Base-by-base conservation (phyloP, 2,888 invertebrate species). In the Lymantria dispar region DNA sequence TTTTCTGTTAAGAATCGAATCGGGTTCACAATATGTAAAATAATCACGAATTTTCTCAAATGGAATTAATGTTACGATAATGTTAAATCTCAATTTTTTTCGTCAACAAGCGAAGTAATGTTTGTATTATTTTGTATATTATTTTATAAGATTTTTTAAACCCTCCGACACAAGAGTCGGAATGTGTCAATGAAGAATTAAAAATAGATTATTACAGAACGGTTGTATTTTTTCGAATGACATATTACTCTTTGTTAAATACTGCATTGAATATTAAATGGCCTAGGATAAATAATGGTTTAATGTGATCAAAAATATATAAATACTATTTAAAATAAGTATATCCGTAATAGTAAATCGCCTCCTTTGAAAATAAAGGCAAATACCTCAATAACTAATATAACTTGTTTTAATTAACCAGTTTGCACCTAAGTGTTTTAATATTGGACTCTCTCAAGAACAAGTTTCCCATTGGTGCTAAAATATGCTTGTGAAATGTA, bases 41-140 rank as follows among this genome's bases (percentile, higher is more conserved):
- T 81, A 76, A 84, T 82, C 80, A 83, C 80, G 83, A 84, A 83
- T 84, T 79, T 76, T 73, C 80, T 81, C 68, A 70, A 70, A 74
- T 63, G 77, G 83, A 81, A 78, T 78, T 77, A 83, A 82, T 77
- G 74, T 80, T 78, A 81, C 64, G 68, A 81, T 85, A 80, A 83
- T 78, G 78, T 83, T 80, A 84, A 87, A 85, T 86, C 87, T 85
- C 76, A 81, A 22, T 78, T 74, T 48, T 74, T 78, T 80, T 82
- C 71, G 70, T 72, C 66, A 72, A 77, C 76, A 79, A 72, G 67
- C 75, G 80, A 83, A 83, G 74, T 82, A 83, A 85, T 84, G 79
- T 91, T 90, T 91, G 85, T 90, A 91, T 91, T 86, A 88, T 91
- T 90, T 91, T 91, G 90, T 91, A 91, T 87, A 90, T 89, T 91